phyloP scores from a whole-genome alignment of 2,797 vertebrate genomes.

The Cetoscarus ocellatus region DNA sequence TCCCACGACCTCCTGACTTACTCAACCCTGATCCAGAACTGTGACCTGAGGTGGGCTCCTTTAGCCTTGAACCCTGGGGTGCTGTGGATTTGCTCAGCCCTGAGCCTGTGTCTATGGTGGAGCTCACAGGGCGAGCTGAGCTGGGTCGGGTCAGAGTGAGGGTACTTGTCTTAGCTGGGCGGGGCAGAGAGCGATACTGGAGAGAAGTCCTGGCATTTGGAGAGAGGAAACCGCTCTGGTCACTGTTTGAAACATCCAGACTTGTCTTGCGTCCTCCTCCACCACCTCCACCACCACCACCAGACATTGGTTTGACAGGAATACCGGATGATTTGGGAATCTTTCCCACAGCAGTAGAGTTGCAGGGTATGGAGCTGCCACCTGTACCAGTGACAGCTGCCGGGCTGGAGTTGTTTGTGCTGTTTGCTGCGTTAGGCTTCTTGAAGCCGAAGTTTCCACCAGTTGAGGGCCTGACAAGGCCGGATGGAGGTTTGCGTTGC shows the following conservation, averaged over 20 bases:
- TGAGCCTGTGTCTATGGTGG: constrained; percentile 89
- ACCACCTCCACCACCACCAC: constrained; percentile 38
- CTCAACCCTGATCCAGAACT: constrained; percentile 75
- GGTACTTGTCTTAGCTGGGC: constrained; percentile 95
- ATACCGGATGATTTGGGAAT: constrained; percentile 93
- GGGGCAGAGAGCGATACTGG: constrained; percentile 96
- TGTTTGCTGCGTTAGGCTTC: constrained; percentile 86
- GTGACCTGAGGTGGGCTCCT: constrained; percentile 89
- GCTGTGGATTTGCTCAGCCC: constrained; percentile 85
- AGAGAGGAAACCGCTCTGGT: constrained; percentile 92
- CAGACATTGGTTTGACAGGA: constrained; percentile 90
- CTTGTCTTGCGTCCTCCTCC: constrained; percentile 91
- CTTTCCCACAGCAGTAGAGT: constrained; percentile 87
- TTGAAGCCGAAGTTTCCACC: constrained; percentile 95
- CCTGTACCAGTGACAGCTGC: constrained; percentile 82
- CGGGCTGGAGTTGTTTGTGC: constrained; percentile 71
- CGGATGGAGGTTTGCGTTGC: constrained; percentile 93
- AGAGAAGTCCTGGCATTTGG: constrained; percentile 93
- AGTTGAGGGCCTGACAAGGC: constrained; percentile 89
- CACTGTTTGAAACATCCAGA: constrained; percentile 89
- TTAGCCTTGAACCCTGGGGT: constrained; percentile 87
- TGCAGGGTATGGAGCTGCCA: constrained; percentile 70
- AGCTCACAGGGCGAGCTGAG: constrained; percentile 88
- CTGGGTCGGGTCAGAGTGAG: constrained; percentile 91
- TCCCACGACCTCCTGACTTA: constrained; percentile 70